Percentiles rank a stretch among this genome's conserved stretches.
Conservation (phyloP, 2,113 vertebrate species). For the Rhombomys opimus region DNA sequence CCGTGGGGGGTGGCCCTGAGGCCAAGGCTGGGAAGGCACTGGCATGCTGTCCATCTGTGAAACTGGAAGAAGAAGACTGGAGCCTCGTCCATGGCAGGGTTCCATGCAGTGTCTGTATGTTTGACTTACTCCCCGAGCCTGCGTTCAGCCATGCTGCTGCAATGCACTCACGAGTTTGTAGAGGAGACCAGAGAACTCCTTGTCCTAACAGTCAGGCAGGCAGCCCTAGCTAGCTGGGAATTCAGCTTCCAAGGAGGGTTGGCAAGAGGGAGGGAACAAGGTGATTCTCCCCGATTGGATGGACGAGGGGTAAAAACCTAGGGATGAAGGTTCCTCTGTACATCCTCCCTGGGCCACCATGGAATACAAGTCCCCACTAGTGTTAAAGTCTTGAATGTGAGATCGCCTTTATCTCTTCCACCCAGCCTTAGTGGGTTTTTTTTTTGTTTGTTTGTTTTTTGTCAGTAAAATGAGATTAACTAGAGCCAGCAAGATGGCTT, state of each 20-base stretch:
- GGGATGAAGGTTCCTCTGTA: neutral
- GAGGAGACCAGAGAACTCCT: neutral
- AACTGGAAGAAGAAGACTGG: neutral
- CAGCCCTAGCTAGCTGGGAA: neutral
- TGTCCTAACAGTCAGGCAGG: neutral
- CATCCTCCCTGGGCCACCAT: neutral
- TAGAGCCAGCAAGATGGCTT: neutral
- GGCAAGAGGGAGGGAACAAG: neutral
- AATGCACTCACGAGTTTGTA: neutral
- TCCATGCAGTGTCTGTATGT: neutral
- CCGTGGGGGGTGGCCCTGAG: conserved; percentile 4
- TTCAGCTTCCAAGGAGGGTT: neutral
- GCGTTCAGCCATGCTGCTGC: rapidly evolving
- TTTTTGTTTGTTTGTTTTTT: neutral
- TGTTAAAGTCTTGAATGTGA: neutral
- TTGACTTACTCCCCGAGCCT: neutral
- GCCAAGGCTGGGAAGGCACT: neutral
- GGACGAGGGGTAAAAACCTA: neutral
- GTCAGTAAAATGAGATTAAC: neutral
- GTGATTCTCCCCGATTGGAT: neutral
- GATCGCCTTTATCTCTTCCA: conserved; percentile 21
- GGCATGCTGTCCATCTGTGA: neutral
- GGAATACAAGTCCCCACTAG: neutral
- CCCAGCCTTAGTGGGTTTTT: neutral
- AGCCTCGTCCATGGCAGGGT: neutral